A percentile compares a stretch with the other conserved stretches of the same genome.
Evolutionary conservation across 2,888 invertebrate species (phyloP).

Genomic region (Actias luna): DNA sequence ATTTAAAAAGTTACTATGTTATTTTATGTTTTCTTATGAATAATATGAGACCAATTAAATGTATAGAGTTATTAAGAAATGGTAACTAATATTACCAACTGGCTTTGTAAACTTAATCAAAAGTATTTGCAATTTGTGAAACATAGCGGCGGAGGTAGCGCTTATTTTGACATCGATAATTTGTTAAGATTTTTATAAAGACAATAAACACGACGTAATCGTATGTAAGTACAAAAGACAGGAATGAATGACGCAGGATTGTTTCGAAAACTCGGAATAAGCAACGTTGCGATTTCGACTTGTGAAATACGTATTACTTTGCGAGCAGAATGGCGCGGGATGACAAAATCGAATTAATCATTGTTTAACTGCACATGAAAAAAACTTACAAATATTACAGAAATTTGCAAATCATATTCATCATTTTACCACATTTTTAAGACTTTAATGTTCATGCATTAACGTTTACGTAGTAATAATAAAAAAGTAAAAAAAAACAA

Average conservation of each 20-base stretch:
- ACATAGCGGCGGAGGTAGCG: slow-evolving; percentile 8
- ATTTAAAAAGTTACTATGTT: too few species aligned
- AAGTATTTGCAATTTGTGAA: slow-evolving; percentile 19
- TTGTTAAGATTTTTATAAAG: slow-evolving; percentile 33
- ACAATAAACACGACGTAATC: slow-evolving; percentile 42
- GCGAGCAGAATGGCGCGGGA: slow-evolving; percentile 76
- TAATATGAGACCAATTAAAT: not conserved
- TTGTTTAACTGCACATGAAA: slow-evolving; percentile 17
- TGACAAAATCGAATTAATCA: slow-evolving; percentile 75
- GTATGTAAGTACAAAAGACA: slow-evolving; percentile 56
- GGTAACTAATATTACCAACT: slow-evolving; percentile 15
- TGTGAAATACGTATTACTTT: slow-evolving; percentile 73
- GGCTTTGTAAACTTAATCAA: slow-evolving; percentile 10
- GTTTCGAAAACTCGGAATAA: slow-evolving; percentile 80
- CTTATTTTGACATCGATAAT: slow-evolving; percentile 21
- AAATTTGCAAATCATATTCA: not conserved
- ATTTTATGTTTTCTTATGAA: too few species aligned
- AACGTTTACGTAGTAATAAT: not conserved
- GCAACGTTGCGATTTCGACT: slow-evolving; percentile 77
- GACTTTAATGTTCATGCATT: not conserved
- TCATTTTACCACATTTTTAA: not conserved
- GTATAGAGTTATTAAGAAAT: not conserved
- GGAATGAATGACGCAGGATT: slow-evolving; percentile 75
- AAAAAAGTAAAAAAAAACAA: too few species aligned
- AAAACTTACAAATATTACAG: not conserved